A percentile compares a stretch with the other conserved stretches of the same genome.
Evolutionary conservation across 2,113 vertebrate genomes (phyloP).

Genomic region (Corythornis cristatus): DNA sequence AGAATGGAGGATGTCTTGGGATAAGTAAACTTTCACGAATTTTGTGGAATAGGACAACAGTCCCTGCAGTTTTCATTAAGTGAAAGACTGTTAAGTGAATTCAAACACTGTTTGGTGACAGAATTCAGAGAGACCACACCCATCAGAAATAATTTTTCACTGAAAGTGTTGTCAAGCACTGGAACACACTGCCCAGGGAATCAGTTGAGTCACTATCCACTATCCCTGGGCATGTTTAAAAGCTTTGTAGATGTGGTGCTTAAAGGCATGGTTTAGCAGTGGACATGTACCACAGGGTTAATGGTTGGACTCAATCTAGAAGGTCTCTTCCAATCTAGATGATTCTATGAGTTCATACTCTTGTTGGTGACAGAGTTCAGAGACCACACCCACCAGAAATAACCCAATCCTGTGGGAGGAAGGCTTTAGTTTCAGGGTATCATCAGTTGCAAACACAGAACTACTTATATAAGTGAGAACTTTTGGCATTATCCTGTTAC

Average conservation of each 20-base stretch:
- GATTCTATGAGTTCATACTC: neutral
- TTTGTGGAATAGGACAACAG: neutral
- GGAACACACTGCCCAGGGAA: too few relatives aligned
- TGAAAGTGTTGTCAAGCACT: too few relatives aligned
- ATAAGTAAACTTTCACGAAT: neutral
- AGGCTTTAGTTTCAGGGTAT: neutral
- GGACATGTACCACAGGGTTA: too few relatives aligned
- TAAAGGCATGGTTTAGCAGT: too few relatives aligned
- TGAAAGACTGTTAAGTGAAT: neutral
- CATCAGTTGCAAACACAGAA: neutral
- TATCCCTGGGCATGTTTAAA: too few relatives aligned
- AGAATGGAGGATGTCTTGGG: neutral
- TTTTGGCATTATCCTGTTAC: neutral
- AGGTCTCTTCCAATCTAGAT: too few relatives aligned
- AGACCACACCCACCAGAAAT: neutral
- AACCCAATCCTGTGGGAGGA: fast-evolving
- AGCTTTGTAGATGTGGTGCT: too few relatives aligned
- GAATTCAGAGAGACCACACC: neutral
- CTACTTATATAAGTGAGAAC: neutral
- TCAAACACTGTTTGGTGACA: neutral
- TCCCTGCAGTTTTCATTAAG: neutral
- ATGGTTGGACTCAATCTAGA: too few relatives aligned
- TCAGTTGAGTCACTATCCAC: too few relatives aligned
- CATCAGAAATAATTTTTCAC: too few relatives aligned
- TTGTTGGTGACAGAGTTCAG: neutral